Base-by-base conservation (phyloP, 2,113 vertebrate genomes). In the Orientallactaga bullata region DNA sequence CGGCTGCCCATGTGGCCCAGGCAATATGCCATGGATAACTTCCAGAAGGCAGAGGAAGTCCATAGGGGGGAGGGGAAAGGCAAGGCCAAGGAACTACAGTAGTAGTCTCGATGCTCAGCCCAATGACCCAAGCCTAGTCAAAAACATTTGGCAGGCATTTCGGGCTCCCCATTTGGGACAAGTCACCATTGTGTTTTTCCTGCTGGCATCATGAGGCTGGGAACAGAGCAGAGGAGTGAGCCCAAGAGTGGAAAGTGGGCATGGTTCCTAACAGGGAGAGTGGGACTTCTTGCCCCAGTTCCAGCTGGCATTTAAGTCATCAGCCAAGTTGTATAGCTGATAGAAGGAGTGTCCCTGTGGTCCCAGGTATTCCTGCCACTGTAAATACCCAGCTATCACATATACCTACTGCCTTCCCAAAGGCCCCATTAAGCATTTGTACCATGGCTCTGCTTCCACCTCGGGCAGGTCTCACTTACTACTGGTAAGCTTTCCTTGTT, bases 101-200 rank as follows among this genome's bases (percentile, higher is more conserved):
- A 82, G 74, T 0, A 17, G 28, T 89, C 32, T 47, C 42, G 73
- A 5, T 82, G 72, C 73, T 73, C 78, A 66, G 66, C 63, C 5
- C 2, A 28, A 81, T 51, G 32, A 69, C 69, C 72, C 35, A 81
- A 79, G 26, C 84, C n/a, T 63, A 35, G 92, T 87, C 95, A 94
- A 39, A 17, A 66, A 51, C 83, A 72, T 37, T 65, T n/a, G 47
- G 88, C 73, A 90, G 78, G 78, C 73, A 83, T 78, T 80, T 68
- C 73, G 90, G 2, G 20, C 51, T 95, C 73, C 55, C 58, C 55
- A 30, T 78, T 94, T 89, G 77, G 72, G 76, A 73, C 63, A 76
- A 73, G 74, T 90, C 71, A 21, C 85, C 84, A 74, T 85, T 81
- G 77, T 94, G 85, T 95, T 96, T 94, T 94, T 90, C 92, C 58